Base-by-base conservation (phyloP, 2,888 invertebrate genomes). In the Andrena bicolor region DNA sequence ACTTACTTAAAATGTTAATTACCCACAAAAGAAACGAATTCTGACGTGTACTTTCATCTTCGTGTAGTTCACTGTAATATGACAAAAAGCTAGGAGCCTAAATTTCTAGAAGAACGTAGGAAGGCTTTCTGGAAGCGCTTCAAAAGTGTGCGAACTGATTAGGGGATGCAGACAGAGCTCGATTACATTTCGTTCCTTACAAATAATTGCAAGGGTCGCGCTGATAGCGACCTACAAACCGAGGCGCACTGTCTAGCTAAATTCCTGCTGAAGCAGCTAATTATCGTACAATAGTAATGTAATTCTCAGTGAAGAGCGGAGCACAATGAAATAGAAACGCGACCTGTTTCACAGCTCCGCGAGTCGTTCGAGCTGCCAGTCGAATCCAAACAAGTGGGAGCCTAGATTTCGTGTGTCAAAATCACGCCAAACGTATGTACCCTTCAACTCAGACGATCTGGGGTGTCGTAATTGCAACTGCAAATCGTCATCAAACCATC, bases 311-410 rank as follows among this genome's bases (percentile, higher is more conserved):
- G 71, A 78, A 26, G 48, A 23, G 26, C 51, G 48, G 32, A 16
- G 49, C 28, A 76, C 77, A 86, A 85, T 74, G 80, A 80, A 83
- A 76, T 68, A 82, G 80, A 83, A 77, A 75, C 72, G 76, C 73
- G 85, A 77, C 82, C 85, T 60, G 82, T 73, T 85, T 85, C 85
- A 65, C 85, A 85, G 64, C 48, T 20, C 13, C 51, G 10, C 10
- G 68, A 61, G 28, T 63, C 48, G 35, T 58, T 41, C 13, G 35
- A 28, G 32, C 23, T 32, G 32, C 8, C 58, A 20, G 10, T 35
- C 68, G 20, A 73, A 64, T 53, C 20, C 53, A 51, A 41, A 53
- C 49, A 60, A 53, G 49, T 23, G 41, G 48, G 26, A 66, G 20
- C 32, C 20, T 20, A 4, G 51, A 63, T 82, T 82, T 61, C 81